Evolutionary conservation across 2,888 invertebrate genomes (phyloP), one percentile per base, ranked within the genome.

Genomic region (Leptura quadrifasciata): DNA sequence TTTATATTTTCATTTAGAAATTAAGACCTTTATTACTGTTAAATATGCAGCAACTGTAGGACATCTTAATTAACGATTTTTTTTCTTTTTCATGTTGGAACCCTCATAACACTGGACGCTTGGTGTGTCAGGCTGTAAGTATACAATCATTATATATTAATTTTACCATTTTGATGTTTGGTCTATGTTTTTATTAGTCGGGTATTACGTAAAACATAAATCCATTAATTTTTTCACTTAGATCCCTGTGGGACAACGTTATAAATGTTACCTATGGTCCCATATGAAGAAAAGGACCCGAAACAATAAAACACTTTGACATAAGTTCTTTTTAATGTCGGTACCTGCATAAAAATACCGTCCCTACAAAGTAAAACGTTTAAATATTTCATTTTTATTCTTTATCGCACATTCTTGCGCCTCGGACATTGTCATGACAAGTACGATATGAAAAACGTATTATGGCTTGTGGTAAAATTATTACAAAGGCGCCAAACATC

Each of bases 401-500:
- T 87, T 86, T 86, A 87, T 87, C 85, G 84, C 80, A 82, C 85
- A 85, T 85, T 86, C 85, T 85, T 86, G 79, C 81, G 75, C 79
- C 74, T 73, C 76, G 80, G 85, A 86, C 85, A 83, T 81, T 84
- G 84, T 86, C 86, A 85, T 83, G 85, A 86, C 86, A 85, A 82
- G 81, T 82, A 82, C 83, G 83, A 85, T 85, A 85, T 78, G 84
- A 85, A 78, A 86, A 86, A 87, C 86, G 85, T 86, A 87, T 87
- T 86, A 85, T 81, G 82, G 80, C 84, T 83, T 82, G 85, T 84
- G 82, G 81, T 82, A 83, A 85, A 87, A 87, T 87, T 87, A 87
- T 87, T 87, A 87, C 86, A 84, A 85, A 86, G 86, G 86, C 86
- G 87, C 84, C 86, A 87, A 87, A 85, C 86, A 85, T 82, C 83